phyloP scores from a whole-genome alignment of 2,113 vertebrate species.

The Megalops atlanticus region DNA sequence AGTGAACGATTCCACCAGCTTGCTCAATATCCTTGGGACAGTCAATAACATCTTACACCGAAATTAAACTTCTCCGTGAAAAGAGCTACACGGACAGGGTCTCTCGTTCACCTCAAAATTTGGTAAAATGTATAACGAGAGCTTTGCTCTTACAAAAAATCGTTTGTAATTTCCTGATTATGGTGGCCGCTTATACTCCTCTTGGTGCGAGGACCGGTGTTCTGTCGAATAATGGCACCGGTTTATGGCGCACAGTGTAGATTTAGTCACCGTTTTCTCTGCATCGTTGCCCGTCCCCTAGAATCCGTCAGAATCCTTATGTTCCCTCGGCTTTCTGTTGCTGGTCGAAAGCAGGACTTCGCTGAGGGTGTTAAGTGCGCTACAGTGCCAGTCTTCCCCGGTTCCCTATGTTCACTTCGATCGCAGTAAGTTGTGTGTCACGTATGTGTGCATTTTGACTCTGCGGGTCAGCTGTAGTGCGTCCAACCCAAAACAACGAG shows the following conservation, averaged over 20 bases:
- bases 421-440: neutral
- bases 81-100: neutral
- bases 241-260: constrained; percentile 1
- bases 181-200: neutral
- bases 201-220: neutral
- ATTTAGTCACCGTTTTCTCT: constrained; percentile 16
- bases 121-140: neutral
- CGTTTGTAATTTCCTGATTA: constrained; percentile 7
- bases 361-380: neutral
- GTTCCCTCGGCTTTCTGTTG: neutral
- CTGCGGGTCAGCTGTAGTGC: neutral
- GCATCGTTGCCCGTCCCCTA: constrained; percentile 15
- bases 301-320: constrained; percentile 3
- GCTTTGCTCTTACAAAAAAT: constrained; percentile 11
- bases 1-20: neutral
- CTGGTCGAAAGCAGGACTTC: neutral
- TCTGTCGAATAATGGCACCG: too few species aligned
- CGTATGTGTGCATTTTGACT: constrained; percentile 14
- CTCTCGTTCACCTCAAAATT: neutral
- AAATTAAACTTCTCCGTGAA: constrained; percentile 5
- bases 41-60: constrained; percentile 12
- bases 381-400: neutral
- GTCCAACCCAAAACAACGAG: neutral
- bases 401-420: neutral
- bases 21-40: constrained; percentile 5